A percentile compares a stretch with the other conserved stretches of the same genome.
These are phyloP conservation scores for Xylocopa sonorina DNA, from an alignment of 1,140 invertebrate species.

Conservation along the genomic window DNA sequence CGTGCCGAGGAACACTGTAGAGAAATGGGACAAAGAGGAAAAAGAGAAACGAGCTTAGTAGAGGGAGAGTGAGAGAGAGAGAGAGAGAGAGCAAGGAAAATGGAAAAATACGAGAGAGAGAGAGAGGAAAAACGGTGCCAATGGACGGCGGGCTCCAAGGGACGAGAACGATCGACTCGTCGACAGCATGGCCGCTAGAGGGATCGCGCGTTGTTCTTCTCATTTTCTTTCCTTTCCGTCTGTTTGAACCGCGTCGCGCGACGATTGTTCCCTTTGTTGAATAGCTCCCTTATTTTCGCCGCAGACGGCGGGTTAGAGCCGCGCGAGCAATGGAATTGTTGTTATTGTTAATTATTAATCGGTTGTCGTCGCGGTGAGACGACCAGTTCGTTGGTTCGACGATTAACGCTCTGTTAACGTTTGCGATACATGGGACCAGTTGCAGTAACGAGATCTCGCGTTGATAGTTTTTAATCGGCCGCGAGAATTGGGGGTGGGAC, in stretches of 20 bases:
- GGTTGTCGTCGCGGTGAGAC: neutral
- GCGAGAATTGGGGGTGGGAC: too few relatives aligned
- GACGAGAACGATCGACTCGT: conserved; percentile 26
- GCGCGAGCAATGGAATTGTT: conserved; percentile 35
- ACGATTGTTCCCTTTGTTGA: conserved; percentile 11
- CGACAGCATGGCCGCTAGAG: conserved; percentile 42
- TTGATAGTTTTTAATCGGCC: conserved; percentile 23
- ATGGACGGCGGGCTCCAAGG: conserved; percentile 30
- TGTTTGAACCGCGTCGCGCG: neutral
- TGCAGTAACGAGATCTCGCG: conserved; percentile 40
- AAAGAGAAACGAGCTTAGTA: conserved; percentile 43
- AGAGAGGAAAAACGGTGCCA: conserved; percentile 9
- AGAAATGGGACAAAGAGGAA: neutral
- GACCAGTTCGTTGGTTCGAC: conserved; percentile 8
- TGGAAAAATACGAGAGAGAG: neutral
- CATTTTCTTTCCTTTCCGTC: conserved; percentile 7
- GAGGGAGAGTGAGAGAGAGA: conserved; percentile 8
- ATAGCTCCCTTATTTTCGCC: conserved; percentile 23
- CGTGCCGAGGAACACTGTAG: conserved; percentile 58
- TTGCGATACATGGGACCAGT: conserved; percentile 53
- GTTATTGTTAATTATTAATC: conserved; percentile 47
- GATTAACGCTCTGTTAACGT: conserved; percentile 39
- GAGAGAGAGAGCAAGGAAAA: neutral
- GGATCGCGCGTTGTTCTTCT: conserved; percentile 29
- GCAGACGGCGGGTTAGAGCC: neutral